A percentile compares a stretch with the other conserved stretches of the same genome.
phyloP scores from a whole-genome alignment of 2,113 vertebrate genomes.

The Morphnarchus princeps region DNA sequence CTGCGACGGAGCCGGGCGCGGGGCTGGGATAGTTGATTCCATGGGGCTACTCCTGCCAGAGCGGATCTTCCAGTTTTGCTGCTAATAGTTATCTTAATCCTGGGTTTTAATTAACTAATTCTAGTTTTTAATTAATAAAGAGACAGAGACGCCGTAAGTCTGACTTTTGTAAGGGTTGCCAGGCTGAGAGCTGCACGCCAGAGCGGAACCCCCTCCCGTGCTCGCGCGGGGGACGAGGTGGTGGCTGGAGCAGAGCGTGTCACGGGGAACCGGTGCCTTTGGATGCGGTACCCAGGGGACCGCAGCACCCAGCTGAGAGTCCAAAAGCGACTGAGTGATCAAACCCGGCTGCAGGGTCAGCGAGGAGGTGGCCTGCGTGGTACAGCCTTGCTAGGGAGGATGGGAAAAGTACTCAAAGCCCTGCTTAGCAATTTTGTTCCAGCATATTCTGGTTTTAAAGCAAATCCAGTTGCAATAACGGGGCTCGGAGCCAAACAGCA shows the following conservation, averaged over 20 bases:
- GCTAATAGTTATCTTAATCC: constrained; percentile 12
- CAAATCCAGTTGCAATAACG: neutral
- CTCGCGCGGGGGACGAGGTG: neutral
- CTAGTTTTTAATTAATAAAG: neutral
- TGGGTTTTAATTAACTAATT: neutral
- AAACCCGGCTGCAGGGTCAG: neutral
- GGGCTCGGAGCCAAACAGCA: neutral
- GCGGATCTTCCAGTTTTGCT: neutral
- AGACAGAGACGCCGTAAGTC: fast-evolving
- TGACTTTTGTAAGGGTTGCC: neutral
- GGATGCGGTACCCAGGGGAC: neutral
- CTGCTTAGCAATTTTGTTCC: neutral
- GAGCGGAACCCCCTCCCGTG: neutral
- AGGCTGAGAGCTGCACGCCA: neutral
- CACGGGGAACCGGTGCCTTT: fast-evolving
- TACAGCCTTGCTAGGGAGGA: neutral
- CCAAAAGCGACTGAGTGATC: neutral
- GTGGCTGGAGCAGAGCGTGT: neutral
- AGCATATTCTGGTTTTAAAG: neutral
- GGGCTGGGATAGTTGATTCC: neutral
- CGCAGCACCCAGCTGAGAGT: neutral
- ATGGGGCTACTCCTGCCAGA: neutral
- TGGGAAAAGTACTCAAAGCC: neutral
- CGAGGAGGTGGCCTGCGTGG: neutral
- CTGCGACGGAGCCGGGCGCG: fast-evolving